Evolutionary conservation across 2,113 vertebrate species (phyloP).

Genomic region (Myotis lucifugus): DNA sequence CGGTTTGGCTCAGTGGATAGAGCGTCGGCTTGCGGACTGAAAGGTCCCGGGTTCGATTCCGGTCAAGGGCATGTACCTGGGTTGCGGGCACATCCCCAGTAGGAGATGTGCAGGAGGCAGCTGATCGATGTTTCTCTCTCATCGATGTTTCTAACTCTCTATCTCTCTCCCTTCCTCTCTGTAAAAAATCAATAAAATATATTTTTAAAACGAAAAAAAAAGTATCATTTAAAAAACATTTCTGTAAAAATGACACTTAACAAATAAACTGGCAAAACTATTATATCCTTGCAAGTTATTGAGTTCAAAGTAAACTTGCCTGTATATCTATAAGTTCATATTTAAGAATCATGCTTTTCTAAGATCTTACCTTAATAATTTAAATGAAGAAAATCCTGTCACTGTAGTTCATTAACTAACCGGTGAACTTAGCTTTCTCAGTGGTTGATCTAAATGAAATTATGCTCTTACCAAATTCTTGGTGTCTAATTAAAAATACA

Average conservation of each 20-base stretch:
- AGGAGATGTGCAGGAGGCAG: too few relatives aligned
- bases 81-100: too few relatives aligned
- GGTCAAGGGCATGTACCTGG: too few relatives aligned
- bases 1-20: too few relatives aligned
- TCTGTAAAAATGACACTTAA: slow-evolving; percentile 30
- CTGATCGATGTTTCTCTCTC: too few relatives aligned
- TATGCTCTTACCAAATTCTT: slow-evolving; percentile 64
- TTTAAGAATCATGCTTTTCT: neutral
- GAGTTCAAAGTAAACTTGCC: slow-evolving; percentile 18
- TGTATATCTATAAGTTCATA: neutral
- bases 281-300: neutral
- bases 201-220: too few relatives aligned
- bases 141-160: too few relatives aligned
- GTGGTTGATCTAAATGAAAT: slow-evolving; percentile 69
- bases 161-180: too few relatives aligned
- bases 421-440: slow-evolving; percentile 59
- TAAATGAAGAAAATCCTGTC: slow-evolving; percentile 66
- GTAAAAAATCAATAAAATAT: too few relatives aligned
- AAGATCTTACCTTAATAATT: slow-evolving; percentile 56
- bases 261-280: neutral
- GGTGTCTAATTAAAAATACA: slow-evolving; percentile 73
- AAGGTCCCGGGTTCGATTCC: too few relatives aligned
- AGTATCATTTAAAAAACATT: neutral
- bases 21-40: too few relatives aligned
- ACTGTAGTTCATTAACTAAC: slow-evolving; percentile 60